These are phyloP conservation scores for Calameuta pallipes DNA, from an alignment of 2,888 invertebrate genomes.

Conservation along the genomic window DNA sequence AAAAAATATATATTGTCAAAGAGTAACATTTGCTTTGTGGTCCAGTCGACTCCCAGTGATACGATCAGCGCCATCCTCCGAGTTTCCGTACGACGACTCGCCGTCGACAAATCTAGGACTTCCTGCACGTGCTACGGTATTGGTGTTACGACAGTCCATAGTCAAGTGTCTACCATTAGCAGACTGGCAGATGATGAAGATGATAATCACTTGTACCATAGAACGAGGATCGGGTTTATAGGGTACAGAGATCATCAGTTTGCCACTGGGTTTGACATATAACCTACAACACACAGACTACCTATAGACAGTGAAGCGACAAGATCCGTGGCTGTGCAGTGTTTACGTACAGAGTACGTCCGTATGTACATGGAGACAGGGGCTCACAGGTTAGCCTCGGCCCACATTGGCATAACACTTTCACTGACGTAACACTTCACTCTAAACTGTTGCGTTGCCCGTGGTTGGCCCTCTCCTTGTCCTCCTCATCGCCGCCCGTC, in stretches of 20 bases:
- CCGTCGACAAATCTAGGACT: slow-evolving; percentile 36
- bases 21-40: neutral
- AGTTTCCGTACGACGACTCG: slow-evolving; percentile 27
- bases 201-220: neutral
- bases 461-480: slow-evolving; percentile 39
- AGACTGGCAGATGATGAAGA: neutral
- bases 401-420: slow-evolving; percentile 67
- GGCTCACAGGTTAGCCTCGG: slow-evolving; percentile 66
- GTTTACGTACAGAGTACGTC: slow-evolving; percentile 21
- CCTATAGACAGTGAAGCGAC: neutral
- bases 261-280: neutral
- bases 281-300: neutral
- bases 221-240: neutral
- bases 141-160: slow-evolving; percentile 31
- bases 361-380: slow-evolving; percentile 54
- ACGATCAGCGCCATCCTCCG: neutral
- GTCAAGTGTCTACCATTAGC: neutral
- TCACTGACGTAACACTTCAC: slow-evolving; percentile 66
- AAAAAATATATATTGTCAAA: neutral
- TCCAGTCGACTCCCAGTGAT: neutral
- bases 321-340: neutral
- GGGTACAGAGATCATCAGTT: neutral
- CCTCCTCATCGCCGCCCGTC: slow-evolving; percentile 3
- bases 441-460: slow-evolving; percentile 65
- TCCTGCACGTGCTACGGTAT: slow-evolving; percentile 44